Conservation (phyloP, 2,113 vertebrate species). For the Eublepharis macularius region DNA sequence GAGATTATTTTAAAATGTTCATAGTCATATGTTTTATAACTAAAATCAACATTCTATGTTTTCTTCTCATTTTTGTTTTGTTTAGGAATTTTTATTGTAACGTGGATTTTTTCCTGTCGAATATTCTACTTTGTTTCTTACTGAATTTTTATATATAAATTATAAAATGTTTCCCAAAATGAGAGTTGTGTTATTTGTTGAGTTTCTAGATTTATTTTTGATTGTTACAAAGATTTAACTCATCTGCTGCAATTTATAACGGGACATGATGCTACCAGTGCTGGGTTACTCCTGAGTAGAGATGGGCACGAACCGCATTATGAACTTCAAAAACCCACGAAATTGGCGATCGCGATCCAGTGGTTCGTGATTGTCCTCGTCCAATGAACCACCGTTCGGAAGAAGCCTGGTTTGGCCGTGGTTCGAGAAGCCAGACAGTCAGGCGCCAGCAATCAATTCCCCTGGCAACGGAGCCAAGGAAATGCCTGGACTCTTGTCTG, state of each 20-base stretch:
- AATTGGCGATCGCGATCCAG: too few relatives aligned
- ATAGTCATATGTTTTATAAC: slow-evolving; percentile 81
- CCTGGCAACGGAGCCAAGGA: too few relatives aligned
- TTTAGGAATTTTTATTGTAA: slow-evolving; percentile 65
- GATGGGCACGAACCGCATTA: too few relatives aligned
- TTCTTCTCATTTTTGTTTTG: slow-evolving; percentile 31
- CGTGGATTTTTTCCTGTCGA: slow-evolving; percentile 76
- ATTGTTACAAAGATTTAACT: background rate
- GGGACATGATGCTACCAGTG: too few relatives aligned
- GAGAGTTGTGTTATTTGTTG: slow-evolving; percentile 66
- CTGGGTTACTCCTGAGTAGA: background rate
- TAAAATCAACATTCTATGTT: slow-evolving; percentile 69
- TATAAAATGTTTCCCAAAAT: slow-evolving; percentile 79
- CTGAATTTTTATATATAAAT: slow-evolving; percentile 84
- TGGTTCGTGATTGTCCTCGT: too few relatives aligned
- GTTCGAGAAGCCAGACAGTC: too few relatives aligned
- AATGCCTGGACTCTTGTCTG: too few relatives aligned
- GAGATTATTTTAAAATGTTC: slow-evolving; percentile 79
- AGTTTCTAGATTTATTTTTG: slow-evolving; percentile 17
- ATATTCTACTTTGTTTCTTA: slow-evolving; percentile 83
- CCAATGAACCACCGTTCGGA: too few relatives aligned
- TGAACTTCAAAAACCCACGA: too few relatives aligned
- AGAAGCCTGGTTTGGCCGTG: too few relatives aligned
- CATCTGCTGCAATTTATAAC: background rate
- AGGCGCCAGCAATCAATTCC: too few relatives aligned